Percentiles rank a stretch among this genome's conserved stretches.
Conservation (phyloP, 2,797 vertebrate genomes). For the Cryptoblepharus egeriae region DNA sequence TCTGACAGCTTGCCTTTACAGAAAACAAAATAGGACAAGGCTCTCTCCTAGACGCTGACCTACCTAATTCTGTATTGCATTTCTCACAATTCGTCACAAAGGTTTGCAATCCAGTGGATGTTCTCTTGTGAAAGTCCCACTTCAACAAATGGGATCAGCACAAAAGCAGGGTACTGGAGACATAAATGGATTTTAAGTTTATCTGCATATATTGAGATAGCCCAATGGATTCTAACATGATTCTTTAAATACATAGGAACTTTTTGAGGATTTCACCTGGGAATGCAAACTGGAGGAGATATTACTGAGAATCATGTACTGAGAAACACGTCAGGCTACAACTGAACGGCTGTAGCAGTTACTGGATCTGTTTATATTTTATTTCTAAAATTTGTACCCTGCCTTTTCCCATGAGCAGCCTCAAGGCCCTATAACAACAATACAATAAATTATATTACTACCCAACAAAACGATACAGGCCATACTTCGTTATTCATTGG, state of each 20-base stretch:
- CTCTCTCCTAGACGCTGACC: neutral
- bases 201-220: neutral
- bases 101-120: neutral
- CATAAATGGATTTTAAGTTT: neutral
- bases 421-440: too few species aligned
- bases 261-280: neutral
- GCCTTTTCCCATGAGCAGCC: too few species aligned
- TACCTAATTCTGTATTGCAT: neutral
- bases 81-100: constrained; percentile 19
- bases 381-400: too few species aligned
- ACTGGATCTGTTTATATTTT: neutral
- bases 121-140: neutral
- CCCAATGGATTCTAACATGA: neutral
- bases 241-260: neutral
- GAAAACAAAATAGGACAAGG: neutral
- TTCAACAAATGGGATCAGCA: neutral
- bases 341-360: neutral
- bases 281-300: too few species aligned
- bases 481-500: too few species aligned
- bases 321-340: neutral
- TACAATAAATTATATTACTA: too few species aligned
- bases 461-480: too few species aligned
- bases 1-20: neutral
- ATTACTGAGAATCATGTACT: too few species aligned
- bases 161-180: neutral